Evolutionary conservation across 2,113 vertebrate genomes (phyloP).

Genomic region (zebrafish (Danio rerio)): GRCz12tu NC_133195.1:26441001-26441500

Average conservation of each 20-base stretch:
- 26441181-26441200: too few relatives aligned
- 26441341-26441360: conserved; percentile 77
- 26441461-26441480: background rate
- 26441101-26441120: too few relatives aligned
- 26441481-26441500: conserved; percentile 38
- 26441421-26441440: conserved; percentile 82
- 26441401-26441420: conserved; percentile 88
- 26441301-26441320: conserved; percentile 83
- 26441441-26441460: conserved; percentile 19
- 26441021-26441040: too few relatives aligned
- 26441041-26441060: too few relatives aligned
- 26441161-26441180: too few relatives aligned
- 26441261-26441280: conserved; percentile 34
- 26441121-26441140: too few relatives aligned
- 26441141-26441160: too few relatives aligned
- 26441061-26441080: too few relatives aligned
- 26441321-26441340: conserved; percentile 87
- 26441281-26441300: conserved; percentile 73
- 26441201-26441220: background rate
- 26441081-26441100: too few relatives aligned
- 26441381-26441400: conserved; percentile 83
- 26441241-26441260: background rate
- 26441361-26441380: conserved; percentile 81
- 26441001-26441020: too few relatives aligned
- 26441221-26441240: background rate